Evolutionary conservation across 2,113 vertebrate species (phyloP), one percentile per base, ranked within the genome.

Genomic region (Martes martes): DNA sequence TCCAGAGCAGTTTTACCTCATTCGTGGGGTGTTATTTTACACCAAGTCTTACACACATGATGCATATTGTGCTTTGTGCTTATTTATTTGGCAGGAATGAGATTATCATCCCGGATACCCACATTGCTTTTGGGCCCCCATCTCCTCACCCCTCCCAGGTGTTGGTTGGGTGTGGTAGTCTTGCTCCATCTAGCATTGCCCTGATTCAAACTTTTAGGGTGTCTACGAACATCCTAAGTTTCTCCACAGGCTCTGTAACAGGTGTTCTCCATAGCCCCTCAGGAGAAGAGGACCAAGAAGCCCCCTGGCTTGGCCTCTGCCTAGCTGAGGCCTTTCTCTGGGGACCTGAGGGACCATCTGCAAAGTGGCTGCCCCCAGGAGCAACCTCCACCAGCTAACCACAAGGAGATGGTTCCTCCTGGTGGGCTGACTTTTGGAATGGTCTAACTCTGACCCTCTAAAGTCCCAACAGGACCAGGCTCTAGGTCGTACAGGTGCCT

Each of bases 271-370:
- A 9, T 11, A 33, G 28, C 9, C 31, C 16, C 31, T 52, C 16
- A 47, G 42, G 26, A 78, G 74, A 78, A 47, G 24, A 69, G 10
- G 36, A 23, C 71, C 2, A 2, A 42, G 19, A 61, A 59, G 7
- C 0, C 9, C 24, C 67, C 7, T 42, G 19, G 24, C 6, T 74
- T 31, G 33, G 24, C 19, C 10, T 50, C 45, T 0, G 0, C 21
- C 21, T 7, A 16, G 19, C 26, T 73, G 52, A 84, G 59, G 7
- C 21, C 52, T 52, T 63, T 65, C 28, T 80, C 19, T 86, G n/a
- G 79, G n/a, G 28, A 57, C 23, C 36, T 76, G 47, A 59, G 33
- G 39, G 11, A 2, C 11, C 79, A 15, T 7, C 52, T 50, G 0
- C 61, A 93, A 39, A 80, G 18, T 28, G 39, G 39, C 47, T 74